A percentile compares a stretch with the other conserved stretches of the same genome.
These are phyloP conservation scores for Muraenolepis orangiensis DNA, from an alignment of 2,797 vertebrate genomes.

Conservation along the genomic window DNA sequence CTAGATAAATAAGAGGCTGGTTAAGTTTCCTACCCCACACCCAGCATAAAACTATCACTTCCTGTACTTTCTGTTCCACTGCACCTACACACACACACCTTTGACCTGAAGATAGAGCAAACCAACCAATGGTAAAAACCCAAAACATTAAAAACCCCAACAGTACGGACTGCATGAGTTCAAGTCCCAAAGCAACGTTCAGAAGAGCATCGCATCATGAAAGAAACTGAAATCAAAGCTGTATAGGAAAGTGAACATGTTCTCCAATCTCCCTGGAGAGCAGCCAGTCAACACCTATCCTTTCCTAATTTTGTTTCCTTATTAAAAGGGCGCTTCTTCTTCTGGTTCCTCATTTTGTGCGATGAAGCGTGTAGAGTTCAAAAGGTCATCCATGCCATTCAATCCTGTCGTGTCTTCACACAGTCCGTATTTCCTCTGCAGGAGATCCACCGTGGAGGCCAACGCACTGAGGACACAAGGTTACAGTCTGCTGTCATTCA, in stretches of 20 bases:
- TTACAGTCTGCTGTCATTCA: conserved; percentile 30
- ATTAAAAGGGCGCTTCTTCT: neutral
- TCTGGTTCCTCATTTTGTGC: neutral
- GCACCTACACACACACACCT: neutral
- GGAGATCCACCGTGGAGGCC: conserved; percentile 76
- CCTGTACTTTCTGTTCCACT: neutral
- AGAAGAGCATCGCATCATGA: neutral
- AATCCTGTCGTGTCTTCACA: conserved; percentile 38
- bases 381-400: neutral
- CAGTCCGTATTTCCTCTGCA: conserved; percentile 83
- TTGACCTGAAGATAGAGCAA: neutral
- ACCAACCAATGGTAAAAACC: neutral
- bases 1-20: neutral
- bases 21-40: neutral
- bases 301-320: too few relatives aligned
- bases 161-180: neutral
- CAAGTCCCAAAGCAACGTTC: neutral
- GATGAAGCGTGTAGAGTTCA: neutral
- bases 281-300: neutral
- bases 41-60: neutral
- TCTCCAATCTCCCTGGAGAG: neutral
- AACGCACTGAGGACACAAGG: conserved; percentile 77
- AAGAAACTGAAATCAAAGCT: neutral
- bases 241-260: neutral
- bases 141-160: neutral